Evolutionary conservation across 1,140 invertebrate species (phyloP).

Genomic region (Tetragnatha versicolor): DNA sequence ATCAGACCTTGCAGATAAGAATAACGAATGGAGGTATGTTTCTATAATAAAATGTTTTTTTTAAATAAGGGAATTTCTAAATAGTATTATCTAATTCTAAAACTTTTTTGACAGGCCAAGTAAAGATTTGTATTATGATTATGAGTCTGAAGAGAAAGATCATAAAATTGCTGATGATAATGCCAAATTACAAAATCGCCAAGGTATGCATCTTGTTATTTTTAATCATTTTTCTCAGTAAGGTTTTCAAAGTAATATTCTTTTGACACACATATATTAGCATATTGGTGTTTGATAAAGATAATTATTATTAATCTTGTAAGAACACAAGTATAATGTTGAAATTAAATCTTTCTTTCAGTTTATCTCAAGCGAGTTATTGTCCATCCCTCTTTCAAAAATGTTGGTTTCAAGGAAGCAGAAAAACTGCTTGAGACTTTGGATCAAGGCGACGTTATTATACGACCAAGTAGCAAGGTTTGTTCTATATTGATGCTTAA

Average conservation of each 20-base stretch:
- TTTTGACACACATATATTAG: background rate
- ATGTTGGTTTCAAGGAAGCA: constrained; percentile 91
- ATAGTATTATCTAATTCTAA: background rate
- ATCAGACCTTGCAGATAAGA: constrained; percentile 90
- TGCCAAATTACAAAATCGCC: constrained; percentile 79
- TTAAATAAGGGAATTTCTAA: background rate
- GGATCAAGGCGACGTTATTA: constrained; percentile 95
- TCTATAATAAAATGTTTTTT: background rate
- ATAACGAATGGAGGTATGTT: constrained; percentile 69
- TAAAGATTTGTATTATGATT: constrained; percentile 92
- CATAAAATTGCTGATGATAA: constrained; percentile 79
- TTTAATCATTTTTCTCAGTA: background rate
- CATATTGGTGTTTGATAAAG: background rate
- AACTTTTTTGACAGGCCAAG: constrained; percentile 69
- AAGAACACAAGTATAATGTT: too few relatives aligned
- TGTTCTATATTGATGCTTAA: constrained; percentile 18
- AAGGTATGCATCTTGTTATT: constrained; percentile 66
- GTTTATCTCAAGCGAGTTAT: constrained; percentile 94
- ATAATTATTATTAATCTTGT: background rate
- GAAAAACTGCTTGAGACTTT: constrained; percentile 89
- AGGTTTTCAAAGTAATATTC: background rate
- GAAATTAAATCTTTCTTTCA: too few relatives aligned
- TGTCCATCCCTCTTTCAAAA: constrained; percentile 96
- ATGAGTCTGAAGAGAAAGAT: constrained; percentile 83
- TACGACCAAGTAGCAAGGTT: constrained; percentile 93